These are phyloP conservation scores for Tamias sibiricus DNA, from an alignment of 2,113 vertebrate species.

Conservation along the genomic window DNA sequence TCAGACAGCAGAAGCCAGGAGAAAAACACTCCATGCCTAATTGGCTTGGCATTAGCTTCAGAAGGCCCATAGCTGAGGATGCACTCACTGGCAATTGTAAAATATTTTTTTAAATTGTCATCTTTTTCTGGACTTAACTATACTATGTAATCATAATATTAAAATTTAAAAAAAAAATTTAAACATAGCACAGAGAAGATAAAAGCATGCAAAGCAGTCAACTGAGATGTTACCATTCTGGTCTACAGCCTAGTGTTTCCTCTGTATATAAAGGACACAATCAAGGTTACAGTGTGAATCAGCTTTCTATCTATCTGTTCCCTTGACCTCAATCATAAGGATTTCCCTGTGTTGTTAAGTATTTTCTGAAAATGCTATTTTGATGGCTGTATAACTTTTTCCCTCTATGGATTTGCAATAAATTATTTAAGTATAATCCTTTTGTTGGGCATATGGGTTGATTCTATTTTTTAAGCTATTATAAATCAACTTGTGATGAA, in stretches of 20 bases:
- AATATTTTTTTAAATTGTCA: neutral
- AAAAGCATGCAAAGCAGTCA: neutral
- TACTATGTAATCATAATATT: neutral
- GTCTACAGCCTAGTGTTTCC: neutral
- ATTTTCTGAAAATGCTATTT: constrained; percentile 35
- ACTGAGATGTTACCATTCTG: neutral
- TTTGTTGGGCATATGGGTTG: neutral
- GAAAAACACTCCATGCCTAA: neutral
- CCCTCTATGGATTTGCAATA: neutral
- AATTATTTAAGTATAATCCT: neutral
- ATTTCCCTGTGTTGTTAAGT: neutral
- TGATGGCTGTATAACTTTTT: constrained; percentile 16
- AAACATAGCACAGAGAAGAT: neutral
- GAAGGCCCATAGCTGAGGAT: neutral
- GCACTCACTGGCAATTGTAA: neutral
- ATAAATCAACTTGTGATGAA: constrained; percentile 52
- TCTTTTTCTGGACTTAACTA: constrained; percentile 11
- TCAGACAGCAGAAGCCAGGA: neutral
- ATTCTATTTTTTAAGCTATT: constrained; percentile 52
- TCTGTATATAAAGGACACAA: neutral
- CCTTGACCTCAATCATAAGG: constrained; percentile 1
- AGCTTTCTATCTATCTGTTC: constrained; percentile 19
- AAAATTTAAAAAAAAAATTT: neutral
- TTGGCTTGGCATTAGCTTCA: neutral
- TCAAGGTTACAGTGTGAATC: neutral